Conservation (phyloP, 2,797 vertebrate species). For the Podargus strigoides region DNA sequence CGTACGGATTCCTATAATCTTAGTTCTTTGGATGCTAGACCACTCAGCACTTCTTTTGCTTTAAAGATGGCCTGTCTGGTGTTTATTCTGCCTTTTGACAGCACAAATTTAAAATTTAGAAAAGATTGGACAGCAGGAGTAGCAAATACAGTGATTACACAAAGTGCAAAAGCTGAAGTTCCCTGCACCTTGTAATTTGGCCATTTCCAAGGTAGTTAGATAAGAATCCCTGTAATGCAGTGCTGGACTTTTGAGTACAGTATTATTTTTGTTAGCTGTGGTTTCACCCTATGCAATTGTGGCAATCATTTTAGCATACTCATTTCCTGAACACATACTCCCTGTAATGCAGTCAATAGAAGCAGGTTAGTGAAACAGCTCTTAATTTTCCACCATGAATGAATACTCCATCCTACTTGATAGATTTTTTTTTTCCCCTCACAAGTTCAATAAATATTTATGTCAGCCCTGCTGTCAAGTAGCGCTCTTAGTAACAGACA, state of each 20-base stretch:
- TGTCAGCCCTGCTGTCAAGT: conserved; percentile 2
- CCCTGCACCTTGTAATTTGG: background rate
- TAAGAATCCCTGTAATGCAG: background rate
- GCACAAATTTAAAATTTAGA: conserved; percentile 1
- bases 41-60: background rate
- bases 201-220: background rate
- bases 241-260: background rate
- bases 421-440: background rate
- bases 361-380: background rate
- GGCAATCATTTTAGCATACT: background rate
- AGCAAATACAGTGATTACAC: background rate
- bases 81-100: background rate
- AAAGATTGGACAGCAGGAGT: background rate
- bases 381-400: background rate
- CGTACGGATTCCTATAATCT: conserved; percentile 22
- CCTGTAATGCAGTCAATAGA: background rate
- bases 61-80: background rate
- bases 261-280: background rate
- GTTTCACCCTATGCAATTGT: background rate
- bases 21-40: conserved; percentile 6
- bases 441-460: conserved; percentile 33
- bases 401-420: background rate
- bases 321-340: background rate
- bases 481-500: conserved; percentile 18
- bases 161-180: background rate